These are phyloP conservation scores for Nematostella vectensis DNA, from an alignment of 92 coral and sea anemone species.

Conservation along the genomic window DNA sequence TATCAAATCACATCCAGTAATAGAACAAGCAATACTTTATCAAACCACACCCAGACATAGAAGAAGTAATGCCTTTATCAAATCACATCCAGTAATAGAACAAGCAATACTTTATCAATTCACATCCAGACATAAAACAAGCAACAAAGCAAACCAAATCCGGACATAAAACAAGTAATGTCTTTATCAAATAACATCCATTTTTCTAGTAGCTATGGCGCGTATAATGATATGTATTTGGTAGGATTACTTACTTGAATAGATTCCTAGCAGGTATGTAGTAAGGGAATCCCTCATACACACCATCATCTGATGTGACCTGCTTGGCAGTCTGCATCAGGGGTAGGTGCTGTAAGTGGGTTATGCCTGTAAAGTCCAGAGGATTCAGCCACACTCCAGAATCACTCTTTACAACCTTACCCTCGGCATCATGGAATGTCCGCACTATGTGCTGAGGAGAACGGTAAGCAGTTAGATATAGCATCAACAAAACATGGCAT, in stretches of 20 bases:
- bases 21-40: no score
- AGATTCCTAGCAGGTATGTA: constrained; percentile 77
- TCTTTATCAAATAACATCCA: no score
- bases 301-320: constrained; percentile 52
- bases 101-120: no score
- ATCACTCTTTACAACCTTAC: constrained; percentile 51
- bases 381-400: constrained; percentile 89
- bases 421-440: constrained; percentile 58
- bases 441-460: constrained; percentile 70
- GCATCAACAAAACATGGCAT: neutral
- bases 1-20: no score
- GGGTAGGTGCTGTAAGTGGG: constrained; percentile 55
- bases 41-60: no score
- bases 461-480: neutral
- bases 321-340: constrained; percentile 44
- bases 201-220: no score
- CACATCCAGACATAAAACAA: no score
- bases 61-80: no score
- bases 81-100: no score
- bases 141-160: no score
- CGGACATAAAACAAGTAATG: no score
- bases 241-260: constrained; percentile 64
- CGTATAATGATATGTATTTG: no score
- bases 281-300: constrained; percentile 91
- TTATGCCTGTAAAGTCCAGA: constrained; percentile 69